Base-by-base conservation (phyloP, 2,797 vertebrate genomes). In the Clarias platycephalus region DNA sequence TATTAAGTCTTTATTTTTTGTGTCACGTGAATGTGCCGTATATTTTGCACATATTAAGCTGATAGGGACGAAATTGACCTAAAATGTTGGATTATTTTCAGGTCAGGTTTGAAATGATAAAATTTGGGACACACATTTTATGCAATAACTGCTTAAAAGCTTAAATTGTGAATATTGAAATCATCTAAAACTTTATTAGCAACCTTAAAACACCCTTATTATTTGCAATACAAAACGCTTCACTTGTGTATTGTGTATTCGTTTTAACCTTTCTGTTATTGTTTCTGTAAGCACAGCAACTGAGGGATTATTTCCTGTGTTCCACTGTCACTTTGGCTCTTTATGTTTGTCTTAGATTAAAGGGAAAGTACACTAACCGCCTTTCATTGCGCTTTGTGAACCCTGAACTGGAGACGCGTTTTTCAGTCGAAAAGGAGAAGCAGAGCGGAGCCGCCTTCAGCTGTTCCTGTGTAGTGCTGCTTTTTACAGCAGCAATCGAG, bases 391-490 rank as follows among this genome's bases (percentile, higher is more conserved):
- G 97, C 62, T 99, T 99, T 88, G 95, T 96, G 81, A 96, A 97
- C 83, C 96, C 96, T 0, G 96, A 97, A 34, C 94, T 98, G 93
- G 97, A 99, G 87, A 97, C 94, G 0, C 96, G 97, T 8, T 99
- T 96, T 93, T 98, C 97, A 0, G 96, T 98, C 89, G 97, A 99
- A 93, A 98, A 98, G 91, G 97, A 99, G 90, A 98, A 99, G 89
- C 97, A 99, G 93, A 99, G 97, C 0, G 97, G 97, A 0, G 97
- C 97, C 0, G 97, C 97, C 57, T 98, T 99, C 92, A 97, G 96
- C 93, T 99, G 97, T 89, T 98, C 97, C 84, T 98, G 97, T 0
- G 96, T 98, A 0, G 96, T 98, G 26, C 95, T 98, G 84, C 93
- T 98, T 87, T 98, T 97, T 88, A 96, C 96, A 0, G 95, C 96